Evolutionary conservation across 2,797 vertebrate genomes (phyloP), one percentile per base, ranked within the genome.

Genomic region (Bradypodion ventrale): DNA sequence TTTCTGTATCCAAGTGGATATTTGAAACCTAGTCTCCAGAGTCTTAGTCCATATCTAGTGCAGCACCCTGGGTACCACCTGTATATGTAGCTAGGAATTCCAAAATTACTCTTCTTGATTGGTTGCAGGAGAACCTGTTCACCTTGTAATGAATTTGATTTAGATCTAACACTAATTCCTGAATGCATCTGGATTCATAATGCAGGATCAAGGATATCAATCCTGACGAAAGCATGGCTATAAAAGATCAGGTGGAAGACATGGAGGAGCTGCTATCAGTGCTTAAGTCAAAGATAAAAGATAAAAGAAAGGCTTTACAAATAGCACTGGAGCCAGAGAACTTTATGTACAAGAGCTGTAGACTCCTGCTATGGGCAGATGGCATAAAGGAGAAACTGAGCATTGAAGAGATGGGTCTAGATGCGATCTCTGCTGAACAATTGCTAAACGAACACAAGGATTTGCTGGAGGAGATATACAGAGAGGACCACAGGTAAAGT

Each of bases 151-250:
- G 21, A 75, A 63, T n/a, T 40, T 68, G 7, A 0, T 80, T 75
- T 40, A 84, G 77, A 2, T 16, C n/a, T 79, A 10, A 21, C 29
- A 6, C 1, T 46, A 5, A 81, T 68, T 79, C 16, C 29, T 35
- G 27, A 40, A 68, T 52, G 27, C 65, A 65, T 27, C 85, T 76
- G 62, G 46, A 65, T 89, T 91, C 49, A 15, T 86, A 25, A 82
- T 87, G 12, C 60, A 98, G 98, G 94, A 96, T 97, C 86, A 92
- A 96, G 88, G 96, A 97, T 82, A 96, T 95, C 78, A 97, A 96
- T 82, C 97, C 97, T 2, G 76, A 94, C 25, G 97, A 98, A 87
- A 96, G 96, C 63, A 94, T 69, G 0, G 93, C 94, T 83, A 97
- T 98, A 84, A 93, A 93, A 78, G 92, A 96, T 86, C 96, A 97